phyloP scores from a whole-genome alignment of 2,888 invertebrate genomes.

The Drosophila putrida region DNA sequence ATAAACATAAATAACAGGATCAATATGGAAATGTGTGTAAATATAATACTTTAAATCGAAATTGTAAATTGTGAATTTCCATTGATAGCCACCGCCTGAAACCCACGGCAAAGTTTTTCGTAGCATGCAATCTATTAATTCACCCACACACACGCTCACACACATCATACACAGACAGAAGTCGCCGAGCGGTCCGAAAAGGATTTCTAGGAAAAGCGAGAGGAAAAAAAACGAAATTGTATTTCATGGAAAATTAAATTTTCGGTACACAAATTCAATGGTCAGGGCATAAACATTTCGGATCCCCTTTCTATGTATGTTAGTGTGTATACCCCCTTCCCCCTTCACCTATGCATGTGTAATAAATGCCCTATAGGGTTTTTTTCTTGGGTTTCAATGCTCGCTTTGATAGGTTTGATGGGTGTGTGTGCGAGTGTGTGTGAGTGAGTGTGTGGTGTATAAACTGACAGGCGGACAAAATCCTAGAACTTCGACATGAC shows the following conservation, averaged over 20 bases:
- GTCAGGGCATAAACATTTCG: constrained; percentile 61
- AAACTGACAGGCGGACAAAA: constrained; percentile 33
- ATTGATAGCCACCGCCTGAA: constrained; percentile 38
- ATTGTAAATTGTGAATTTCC: constrained; percentile 65
- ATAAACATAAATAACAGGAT: constrained; percentile 58
- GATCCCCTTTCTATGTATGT: constrained; percentile 1
- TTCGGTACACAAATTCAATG: constrained; percentile 63
- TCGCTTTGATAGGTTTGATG: constrained; percentile 40
- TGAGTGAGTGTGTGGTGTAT: constrained; percentile 9
- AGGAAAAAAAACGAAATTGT: constrained; percentile 46
- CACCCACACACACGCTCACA: constrained; percentile 47
- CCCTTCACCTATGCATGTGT: constrained; percentile 28
- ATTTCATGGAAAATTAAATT: constrained; percentile 74
- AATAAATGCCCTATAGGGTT: constrained; percentile 50
- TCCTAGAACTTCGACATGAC: constrained; percentile 28
- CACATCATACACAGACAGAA: constrained; percentile 10
- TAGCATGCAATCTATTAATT: constrained; percentile 60
- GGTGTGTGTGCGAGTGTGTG: constrained; percentile 5
- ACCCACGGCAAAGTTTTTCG: constrained; percentile 26
- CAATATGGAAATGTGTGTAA: constrained; percentile 33
- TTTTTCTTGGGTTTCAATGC: constrained; percentile 29
- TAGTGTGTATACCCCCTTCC: no score
- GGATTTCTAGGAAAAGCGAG: constrained; percentile 31
- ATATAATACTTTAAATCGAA: constrained; percentile 65
- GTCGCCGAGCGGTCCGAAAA: constrained; percentile 35